Percentiles rank a stretch among this genome's conserved stretches.
Conservation (phyloP, 2,888 invertebrate genomes). For the Clitarchus hookeri region DNA sequence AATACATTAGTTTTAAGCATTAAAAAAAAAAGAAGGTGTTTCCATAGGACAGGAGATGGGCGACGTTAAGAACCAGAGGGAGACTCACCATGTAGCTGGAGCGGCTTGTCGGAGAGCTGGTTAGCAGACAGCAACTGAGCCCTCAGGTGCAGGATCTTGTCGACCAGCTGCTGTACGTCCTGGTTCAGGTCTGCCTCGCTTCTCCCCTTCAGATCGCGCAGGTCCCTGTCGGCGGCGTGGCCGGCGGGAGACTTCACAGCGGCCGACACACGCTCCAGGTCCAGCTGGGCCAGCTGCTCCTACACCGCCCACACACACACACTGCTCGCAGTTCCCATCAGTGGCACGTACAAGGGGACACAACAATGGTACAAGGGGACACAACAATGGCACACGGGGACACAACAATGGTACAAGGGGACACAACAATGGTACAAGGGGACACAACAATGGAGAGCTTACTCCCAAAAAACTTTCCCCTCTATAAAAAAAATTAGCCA, state of each 20-base stretch:
- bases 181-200: slow-evolving; percentile 48
- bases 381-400: too few relatives aligned
- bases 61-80: slow-evolving; percentile 29
- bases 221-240: not conserved
- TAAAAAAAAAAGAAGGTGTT: not conserved
- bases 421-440: too few relatives aligned
- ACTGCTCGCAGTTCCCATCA: too few relatives aligned
- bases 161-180: slow-evolving; percentile 62
- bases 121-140: slow-evolving; percentile 65
- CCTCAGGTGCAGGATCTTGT: slow-evolving; percentile 68
- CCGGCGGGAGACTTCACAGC: not conserved
- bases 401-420: too few relatives aligned
- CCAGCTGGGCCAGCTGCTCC: slow-evolving; percentile 38
- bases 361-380: too few relatives aligned
- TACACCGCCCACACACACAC: not conserved
- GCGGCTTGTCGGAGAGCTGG: slow-evolving; percentile 61
- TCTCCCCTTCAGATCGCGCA: slow-evolving; percentile 45
- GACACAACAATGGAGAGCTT: too few relatives aligned
- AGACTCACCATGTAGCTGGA: slow-evolving; percentile 61
- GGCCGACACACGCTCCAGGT: slow-evolving; percentile 28
- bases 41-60: not conserved
- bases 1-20: too few relatives aligned
- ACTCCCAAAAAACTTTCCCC: too few relatives aligned
- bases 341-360: too few relatives aligned
- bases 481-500: too few relatives aligned